Conservation (phyloP, 1,140 invertebrate genomes). For the Drosophila sucinea region DNA sequence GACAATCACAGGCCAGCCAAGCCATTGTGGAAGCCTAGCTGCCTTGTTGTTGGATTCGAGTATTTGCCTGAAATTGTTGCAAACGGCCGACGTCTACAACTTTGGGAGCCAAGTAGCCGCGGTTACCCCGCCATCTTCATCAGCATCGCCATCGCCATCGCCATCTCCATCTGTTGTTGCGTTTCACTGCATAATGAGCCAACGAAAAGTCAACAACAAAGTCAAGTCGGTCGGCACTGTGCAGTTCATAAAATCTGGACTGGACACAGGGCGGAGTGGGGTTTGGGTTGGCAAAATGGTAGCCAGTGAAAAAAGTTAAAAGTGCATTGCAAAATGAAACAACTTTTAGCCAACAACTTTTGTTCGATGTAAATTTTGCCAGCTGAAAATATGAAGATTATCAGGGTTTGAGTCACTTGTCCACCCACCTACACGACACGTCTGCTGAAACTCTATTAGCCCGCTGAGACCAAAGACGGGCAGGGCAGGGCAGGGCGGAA, state of each 20-base stretch:
- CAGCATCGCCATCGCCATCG: neutral
- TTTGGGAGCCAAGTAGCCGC: slow-evolving; percentile 58
- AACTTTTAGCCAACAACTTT: slow-evolving; percentile 61
- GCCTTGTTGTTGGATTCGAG: slow-evolving; percentile 61
- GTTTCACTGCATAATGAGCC: slow-evolving; percentile 65
- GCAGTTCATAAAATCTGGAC: slow-evolving; percentile 69
- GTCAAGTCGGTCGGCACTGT: slow-evolving; percentile 49
- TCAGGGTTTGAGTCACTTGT: slow-evolving; percentile 9
- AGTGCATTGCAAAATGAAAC: slow-evolving; percentile 51
- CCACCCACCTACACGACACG: slow-evolving; percentile 39
- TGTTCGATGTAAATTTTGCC: slow-evolving; percentile 41
- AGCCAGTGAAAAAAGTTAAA: slow-evolving; percentile 20
- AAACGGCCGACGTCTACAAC: slow-evolving; percentile 48
- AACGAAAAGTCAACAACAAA: slow-evolving; percentile 51
- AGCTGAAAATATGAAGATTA: slow-evolving; percentile 53
- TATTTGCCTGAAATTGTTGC: slow-evolving; percentile 73
- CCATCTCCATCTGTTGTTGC: slow-evolving; percentile 15
- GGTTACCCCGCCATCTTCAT: slow-evolving; percentile 15
- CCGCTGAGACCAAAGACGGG: slow-evolving; percentile 33
- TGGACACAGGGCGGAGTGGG: too few species aligned
- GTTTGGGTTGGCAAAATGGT: too few species aligned
- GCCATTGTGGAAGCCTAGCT: slow-evolving; percentile 23
- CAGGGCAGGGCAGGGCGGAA: slow-evolving; percentile 25
- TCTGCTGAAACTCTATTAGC: slow-evolving; percentile 51
- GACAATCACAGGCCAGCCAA: slow-evolving; percentile 31